phyloP scores from a whole-genome alignment of 2,888 invertebrate species.

The Lissonota sp. region DNA sequence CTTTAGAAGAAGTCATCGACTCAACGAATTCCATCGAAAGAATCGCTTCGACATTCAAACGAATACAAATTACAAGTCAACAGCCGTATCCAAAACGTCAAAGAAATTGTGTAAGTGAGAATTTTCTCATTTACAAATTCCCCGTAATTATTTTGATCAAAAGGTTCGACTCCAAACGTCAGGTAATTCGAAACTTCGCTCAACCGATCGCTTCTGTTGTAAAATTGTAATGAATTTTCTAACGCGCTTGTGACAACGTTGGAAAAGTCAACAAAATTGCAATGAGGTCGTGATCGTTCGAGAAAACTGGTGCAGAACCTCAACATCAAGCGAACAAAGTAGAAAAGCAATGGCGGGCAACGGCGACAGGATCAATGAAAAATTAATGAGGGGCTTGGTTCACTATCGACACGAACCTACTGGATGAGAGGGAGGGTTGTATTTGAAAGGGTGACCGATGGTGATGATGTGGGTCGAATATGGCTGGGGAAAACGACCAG shows the following conservation, averaged over 20 bases:
- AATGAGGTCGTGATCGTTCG: too few species aligned
- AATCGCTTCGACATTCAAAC: conserved; percentile 8
- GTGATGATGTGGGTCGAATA: conserved; percentile 51
- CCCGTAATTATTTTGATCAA: too few species aligned
- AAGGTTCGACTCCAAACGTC: too few species aligned
- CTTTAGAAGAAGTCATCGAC: too few species aligned
- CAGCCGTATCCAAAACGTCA: neutral
- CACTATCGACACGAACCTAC: conserved; percentile 58
- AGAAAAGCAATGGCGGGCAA: conserved; percentile 1
- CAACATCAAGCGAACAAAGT: conserved; percentile 10
- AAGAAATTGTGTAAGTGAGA: neutral
- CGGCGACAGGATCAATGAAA: conserved; percentile 67
- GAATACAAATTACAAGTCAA: conserved; percentile 17
- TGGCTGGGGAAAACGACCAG: conserved; percentile 42
- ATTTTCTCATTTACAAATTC: too few species aligned
- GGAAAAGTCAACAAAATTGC: too few species aligned
- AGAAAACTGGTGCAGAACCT: conserved; percentile 8
- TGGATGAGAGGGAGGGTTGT: conserved; percentile 43
- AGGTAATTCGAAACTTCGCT: too few species aligned
- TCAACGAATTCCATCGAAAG: neutral
- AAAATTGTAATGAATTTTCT: too few species aligned
- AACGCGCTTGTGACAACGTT: too few species aligned
- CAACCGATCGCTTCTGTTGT: too few species aligned
- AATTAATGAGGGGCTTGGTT: conserved; percentile 69
- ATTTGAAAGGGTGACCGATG: conserved; percentile 8